Percentiles rank a stretch among this genome's conserved stretches.
Conservation (phyloP, 2,113 vertebrate genomes). For the Leucopsar rothschildi region DNA sequence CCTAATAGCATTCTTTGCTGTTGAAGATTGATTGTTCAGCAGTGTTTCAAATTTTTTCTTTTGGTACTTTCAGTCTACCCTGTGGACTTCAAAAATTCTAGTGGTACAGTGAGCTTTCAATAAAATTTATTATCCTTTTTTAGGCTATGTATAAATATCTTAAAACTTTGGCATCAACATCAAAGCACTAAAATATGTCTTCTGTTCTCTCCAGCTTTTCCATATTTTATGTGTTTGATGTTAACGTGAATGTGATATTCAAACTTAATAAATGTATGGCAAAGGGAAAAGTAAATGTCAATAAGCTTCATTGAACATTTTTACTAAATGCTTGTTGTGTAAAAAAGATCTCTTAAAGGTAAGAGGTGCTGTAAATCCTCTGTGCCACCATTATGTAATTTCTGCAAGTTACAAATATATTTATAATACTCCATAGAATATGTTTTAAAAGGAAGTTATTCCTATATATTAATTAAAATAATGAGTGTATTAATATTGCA, state of each 20-base stretch:
- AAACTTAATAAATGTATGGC: conserved; percentile 65
- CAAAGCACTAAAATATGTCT: conserved; percentile 72
- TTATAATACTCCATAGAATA: background rate
- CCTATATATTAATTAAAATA: background rate
- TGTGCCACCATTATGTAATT: conserved; percentile 4
- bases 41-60: conserved; percentile 62
- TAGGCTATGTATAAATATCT: conserved; percentile 73
- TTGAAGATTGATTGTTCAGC: conserved; percentile 69
- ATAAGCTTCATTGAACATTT: conserved; percentile 65
- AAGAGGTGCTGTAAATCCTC: conserved; percentile 62
- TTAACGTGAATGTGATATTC: conserved; percentile 72
- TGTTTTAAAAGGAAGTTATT: background rate
- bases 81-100: conserved; percentile 62
- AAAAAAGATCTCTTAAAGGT: conserved; percentile 58
- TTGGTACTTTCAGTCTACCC: conserved; percentile 58
- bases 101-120: conserved; percentile 69
- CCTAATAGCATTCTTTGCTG: conserved; percentile 55
- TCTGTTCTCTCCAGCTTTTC: conserved; percentile 70
- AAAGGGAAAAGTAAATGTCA: conserved; percentile 71
- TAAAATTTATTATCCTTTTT: conserved; percentile 77
- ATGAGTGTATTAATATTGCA: background rate
- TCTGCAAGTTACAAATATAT: conserved; percentile 28
- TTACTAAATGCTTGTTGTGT: conserved; percentile 65
- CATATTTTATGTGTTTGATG: conserved; percentile 76
- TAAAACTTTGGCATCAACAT: conserved; percentile 72